Conservation (phyloP, 2,113 vertebrate genomes). For the Antechinus flavipes region DNA sequence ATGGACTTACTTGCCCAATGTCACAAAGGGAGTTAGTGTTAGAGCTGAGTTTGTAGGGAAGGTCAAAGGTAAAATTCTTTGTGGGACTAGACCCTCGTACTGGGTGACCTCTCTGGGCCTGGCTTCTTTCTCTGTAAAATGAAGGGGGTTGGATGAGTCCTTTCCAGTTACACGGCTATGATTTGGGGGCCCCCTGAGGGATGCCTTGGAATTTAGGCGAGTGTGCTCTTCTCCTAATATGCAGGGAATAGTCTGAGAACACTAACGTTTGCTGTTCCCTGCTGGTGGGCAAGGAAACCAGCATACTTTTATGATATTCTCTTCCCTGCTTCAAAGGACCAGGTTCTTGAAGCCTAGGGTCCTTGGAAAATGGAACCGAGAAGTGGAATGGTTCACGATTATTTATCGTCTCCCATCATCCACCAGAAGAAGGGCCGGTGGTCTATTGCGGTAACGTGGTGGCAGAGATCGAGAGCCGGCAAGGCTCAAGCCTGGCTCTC, state of each 20-base stretch:
- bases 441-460: not conserved
- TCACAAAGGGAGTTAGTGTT: not conserved
- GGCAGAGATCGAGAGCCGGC: not conserved
- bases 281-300: not conserved
- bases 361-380: not conserved
- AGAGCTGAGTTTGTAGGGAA: not conserved
- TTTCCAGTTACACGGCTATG: not conserved
- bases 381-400: not conserved
- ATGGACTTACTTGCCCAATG: not conserved
- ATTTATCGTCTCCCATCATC: not conserved
- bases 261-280: not conserved
- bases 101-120: not conserved
- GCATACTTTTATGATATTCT: not conserved
- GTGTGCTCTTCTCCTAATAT: not conserved
- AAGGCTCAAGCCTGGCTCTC: not conserved
- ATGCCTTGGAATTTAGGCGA: not conserved
- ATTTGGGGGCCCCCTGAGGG: not conserved
- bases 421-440: not conserved
- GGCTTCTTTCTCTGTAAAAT: not conserved
- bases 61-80: not conserved
- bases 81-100: not conserved
- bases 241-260: not conserved
- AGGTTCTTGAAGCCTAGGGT: not conserved
- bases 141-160: not conserved
- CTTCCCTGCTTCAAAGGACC: not conserved